Base-by-base conservation (phyloP, 2,113 vertebrate genomes). In the Xiphorhynchus elegans region DNA sequence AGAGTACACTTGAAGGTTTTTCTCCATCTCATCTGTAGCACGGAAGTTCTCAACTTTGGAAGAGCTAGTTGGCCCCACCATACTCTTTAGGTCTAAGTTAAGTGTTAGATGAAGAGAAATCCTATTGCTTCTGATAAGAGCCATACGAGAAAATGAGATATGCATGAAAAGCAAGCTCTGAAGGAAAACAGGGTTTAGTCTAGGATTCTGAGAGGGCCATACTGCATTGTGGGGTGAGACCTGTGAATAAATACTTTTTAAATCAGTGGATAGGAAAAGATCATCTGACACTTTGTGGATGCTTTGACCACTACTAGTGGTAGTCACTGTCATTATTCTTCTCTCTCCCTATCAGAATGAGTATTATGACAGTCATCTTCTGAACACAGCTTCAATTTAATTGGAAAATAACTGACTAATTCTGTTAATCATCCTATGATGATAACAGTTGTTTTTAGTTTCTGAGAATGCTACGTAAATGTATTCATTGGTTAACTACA, bases 391-490 rank as follows among this genome's bases (percentile, higher is more conserved):
- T 91, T 74, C 24, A 86, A 7, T 67, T 80, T 62, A 62, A 70
- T 17, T 87, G 47, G 35, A 78, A 94, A 95, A 89, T 58, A 92
- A 77, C 46, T 85, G 42, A 95, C 44, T 86, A 86, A 60, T 66
- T 84, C 18, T 63, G 89, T 91, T 87, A 89, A 89, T 89, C 66
- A 89, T 3, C 3, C 44, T 16, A 19, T 64, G 69, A 67, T 55
- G 4, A 29, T 21, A 87, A 89, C 0, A 0, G 11, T 24, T 80
- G 11, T 6, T 86, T 84, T 70, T 53, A 78, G 23, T 78, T 69
- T 76, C n/a, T 63, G 17, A 78, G 29, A 78, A 74, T 62, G 13
- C 11, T 42, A 53, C 4, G 40, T 58, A 78, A 60, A 81, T 23
- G 4, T 58, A n/a, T 31, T 93, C 6, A 28, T 50, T 33, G 11